Evolutionary conservation across 2,797 vertebrate genomes (phyloP).

Genomic region (Squalus acanthias): DNA sequence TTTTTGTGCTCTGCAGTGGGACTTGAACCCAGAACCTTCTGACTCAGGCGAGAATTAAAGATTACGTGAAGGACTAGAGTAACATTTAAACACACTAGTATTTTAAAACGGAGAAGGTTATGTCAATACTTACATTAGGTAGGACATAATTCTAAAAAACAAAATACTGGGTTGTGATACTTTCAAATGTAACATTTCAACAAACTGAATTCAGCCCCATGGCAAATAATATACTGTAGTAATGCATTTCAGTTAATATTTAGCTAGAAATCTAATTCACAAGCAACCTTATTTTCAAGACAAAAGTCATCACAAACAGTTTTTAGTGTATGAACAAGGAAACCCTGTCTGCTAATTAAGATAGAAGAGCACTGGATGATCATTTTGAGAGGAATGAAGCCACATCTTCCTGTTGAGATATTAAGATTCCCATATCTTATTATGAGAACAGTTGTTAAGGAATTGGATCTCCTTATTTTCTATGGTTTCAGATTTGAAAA

Average conservation of each 20-base stretch:
- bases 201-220: not conserved
- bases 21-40: too few relatives aligned
- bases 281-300: not conserved
- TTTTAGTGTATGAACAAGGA: not conserved
- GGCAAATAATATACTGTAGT: not conserved
- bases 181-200: not conserved
- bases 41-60: not conserved
- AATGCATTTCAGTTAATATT: constrained; percentile 2
- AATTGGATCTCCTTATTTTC: not conserved
- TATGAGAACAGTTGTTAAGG: not conserved
- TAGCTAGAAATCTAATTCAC: not conserved
- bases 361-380: not conserved
- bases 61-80: not conserved
- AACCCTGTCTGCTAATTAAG: not conserved
- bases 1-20: too few relatives aligned
- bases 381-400: not conserved
- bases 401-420: not conserved
- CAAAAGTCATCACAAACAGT: not conserved
- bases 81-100: not conserved
- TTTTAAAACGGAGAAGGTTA: not conserved
- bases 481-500: not conserved
- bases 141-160: not conserved
- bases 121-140: not conserved
- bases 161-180: not conserved
- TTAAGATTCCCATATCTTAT: not conserved